Base-by-base conservation (phyloP, 2,888 invertebrate species). In the Eubasilissa splendida region DNA sequence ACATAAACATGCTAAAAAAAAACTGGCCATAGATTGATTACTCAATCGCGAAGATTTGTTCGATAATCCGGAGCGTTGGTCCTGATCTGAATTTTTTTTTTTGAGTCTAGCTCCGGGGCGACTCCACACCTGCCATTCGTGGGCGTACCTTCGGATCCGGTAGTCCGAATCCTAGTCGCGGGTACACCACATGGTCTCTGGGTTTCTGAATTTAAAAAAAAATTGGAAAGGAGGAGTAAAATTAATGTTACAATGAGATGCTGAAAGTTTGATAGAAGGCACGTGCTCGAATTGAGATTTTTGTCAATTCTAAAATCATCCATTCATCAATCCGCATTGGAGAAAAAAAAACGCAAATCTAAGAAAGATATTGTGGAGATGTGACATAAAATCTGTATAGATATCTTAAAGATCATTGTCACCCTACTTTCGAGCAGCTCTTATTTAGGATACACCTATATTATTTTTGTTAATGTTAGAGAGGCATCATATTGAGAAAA, bases 121-220 rank as follows among this genome's bases (percentile, higher is more conserved):
- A 58, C 56, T 31, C 50, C 33, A 73, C 75, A 75, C 75, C 75
- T 75, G 75, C 75, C 50, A 31, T 75, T n/a, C 42, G 22, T 8
- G 22, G 71, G 11, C 10, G n/a, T 22, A 11, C 71, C 42, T 58
- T 73, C n/a, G 56, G 71, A 56, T 73, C 71, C 71, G 71, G 71
- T 71, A 56, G 71, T 58, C 42, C 58, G 12, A 11, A 3, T 31
- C 56, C 68, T 14, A 50, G 31, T 33, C 42, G 63, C 33, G 66
- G 12, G 12, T n/a, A 8, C 56, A n/a, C 71, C 71, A 58, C 71
- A 73, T 58, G 71, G 33, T 56, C 71, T 58, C 52, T 70, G 42
- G 33, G 33, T 33, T 63, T 31, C 63, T 63, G 12, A 10, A 8
- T 9, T 1, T 53, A 33, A 33, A 33, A 73, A 53, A 73, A 56